Evolutionary conservation across 1,140 invertebrate species (phyloP).

Genomic region (Hyles euphorbiae): DNA sequence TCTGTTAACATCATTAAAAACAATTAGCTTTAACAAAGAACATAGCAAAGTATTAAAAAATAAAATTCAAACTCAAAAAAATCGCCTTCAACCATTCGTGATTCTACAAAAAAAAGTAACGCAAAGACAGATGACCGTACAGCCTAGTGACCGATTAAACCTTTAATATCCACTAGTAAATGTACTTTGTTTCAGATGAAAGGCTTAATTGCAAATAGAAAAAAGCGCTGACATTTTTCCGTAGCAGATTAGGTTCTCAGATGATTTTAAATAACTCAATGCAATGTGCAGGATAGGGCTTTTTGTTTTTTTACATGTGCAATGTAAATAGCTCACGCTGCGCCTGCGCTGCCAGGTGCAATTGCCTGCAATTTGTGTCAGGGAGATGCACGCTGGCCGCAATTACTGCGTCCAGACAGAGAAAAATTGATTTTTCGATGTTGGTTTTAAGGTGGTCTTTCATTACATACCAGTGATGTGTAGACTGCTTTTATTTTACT

Average conservation of each 20-base stretch:
- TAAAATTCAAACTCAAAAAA: no score
- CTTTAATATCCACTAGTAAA: no score
- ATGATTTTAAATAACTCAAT: constrained; percentile 23
- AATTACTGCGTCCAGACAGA: constrained; percentile 57
- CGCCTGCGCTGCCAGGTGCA: constrained; percentile 50
- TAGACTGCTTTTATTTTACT: no score
- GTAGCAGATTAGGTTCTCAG: constrained; percentile 16
- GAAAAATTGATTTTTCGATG: constrained; percentile 69
- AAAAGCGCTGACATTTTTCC: background rate
- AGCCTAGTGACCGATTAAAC: no score
- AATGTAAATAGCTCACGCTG: constrained; percentile 35
- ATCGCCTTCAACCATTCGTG: no score
- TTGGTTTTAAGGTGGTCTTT: constrained; percentile 45
- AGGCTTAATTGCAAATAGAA: no score
- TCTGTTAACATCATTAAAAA: no score
- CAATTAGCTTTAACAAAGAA: no score
- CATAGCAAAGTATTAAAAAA: no score
- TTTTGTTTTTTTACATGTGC: constrained; percentile 25
- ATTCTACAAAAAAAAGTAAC: no score
- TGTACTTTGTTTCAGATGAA: no score
- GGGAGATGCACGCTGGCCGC: constrained; percentile 25
- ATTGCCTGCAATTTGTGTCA: constrained; percentile 54
- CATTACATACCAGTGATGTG: constrained; percentile 8
- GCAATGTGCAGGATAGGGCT: constrained; percentile 16
- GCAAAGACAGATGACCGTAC: no score